These are phyloP conservation scores for Halyomorpha halys DNA, from an alignment of 1,140 invertebrate genomes.

Conservation along the genomic window DNA sequence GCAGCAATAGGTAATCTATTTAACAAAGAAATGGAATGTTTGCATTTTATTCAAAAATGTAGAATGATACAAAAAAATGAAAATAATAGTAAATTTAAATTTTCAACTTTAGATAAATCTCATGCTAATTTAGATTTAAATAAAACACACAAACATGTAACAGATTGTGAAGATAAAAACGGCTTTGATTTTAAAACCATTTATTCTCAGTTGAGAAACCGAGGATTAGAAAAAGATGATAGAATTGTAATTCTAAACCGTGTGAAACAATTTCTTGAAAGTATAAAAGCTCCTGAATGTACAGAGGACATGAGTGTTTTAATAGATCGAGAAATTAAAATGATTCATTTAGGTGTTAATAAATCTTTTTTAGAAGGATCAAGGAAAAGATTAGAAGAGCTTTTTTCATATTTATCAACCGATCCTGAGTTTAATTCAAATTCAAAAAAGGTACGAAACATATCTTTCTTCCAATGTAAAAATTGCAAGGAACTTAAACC, in stretches of 20 bases:
- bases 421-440: not conserved
- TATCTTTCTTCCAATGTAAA: not conserved
- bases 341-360: not conserved
- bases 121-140: not conserved
- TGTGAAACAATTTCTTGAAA: not conserved
- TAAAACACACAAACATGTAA: not conserved
- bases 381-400: not conserved
- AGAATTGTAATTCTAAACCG: not conserved
- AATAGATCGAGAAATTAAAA: slow-evolving; percentile 2
- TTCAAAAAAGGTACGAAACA: not conserved
- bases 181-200: not conserved
- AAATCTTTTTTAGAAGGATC: not conserved
- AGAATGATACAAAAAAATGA: not conserved
- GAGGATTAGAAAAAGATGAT: not conserved
- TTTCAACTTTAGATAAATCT: not conserved
- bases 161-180: not conserved
- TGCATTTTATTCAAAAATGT: not conserved
- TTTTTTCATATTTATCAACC: not conserved
- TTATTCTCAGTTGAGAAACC: not conserved
- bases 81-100: not conserved
- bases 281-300: not conserved
- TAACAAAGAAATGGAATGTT: slow-evolving; percentile 15
- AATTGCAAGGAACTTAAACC: slow-evolving; percentile 6
- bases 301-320: slow-evolving; percentile 5
- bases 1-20: not conserved